These are phyloP conservation scores for Tachina fera DNA, from an alignment of 2,888 invertebrate species.

Conservation along the genomic window DNA sequence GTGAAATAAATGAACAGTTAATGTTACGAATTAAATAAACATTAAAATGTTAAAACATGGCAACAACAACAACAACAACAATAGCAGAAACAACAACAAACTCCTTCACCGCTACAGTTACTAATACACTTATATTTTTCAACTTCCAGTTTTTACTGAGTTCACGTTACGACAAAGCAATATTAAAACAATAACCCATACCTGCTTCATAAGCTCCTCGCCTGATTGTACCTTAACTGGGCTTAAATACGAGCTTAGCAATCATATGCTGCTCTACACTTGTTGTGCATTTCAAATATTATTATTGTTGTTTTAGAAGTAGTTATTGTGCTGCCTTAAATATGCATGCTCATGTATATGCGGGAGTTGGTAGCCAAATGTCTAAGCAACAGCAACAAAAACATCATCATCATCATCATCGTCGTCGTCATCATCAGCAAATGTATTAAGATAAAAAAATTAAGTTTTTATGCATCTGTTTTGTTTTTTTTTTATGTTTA, in stretches of 20 bases:
- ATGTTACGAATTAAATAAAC: constrained; percentile 74
- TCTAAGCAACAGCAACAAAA: constrained; percentile 50
- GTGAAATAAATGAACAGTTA: constrained; percentile 73
- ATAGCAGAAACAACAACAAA: constrained; percentile 30
- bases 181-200: constrained; percentile 56
- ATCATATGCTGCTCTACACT: constrained; percentile 64
- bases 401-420: constrained; percentile 47
- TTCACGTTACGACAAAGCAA: constrained; percentile 8
- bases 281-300: constrained; percentile 68
- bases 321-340: constrained; percentile 28
- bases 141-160: constrained; percentile 6
- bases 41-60: constrained; percentile 69
- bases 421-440: constrained; percentile 9
- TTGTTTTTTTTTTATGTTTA: constrained; percentile 13
- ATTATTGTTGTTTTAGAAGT: constrained; percentile 48
- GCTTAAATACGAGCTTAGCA: constrained; percentile 44
- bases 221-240: constrained; percentile 51
- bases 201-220: constrained; percentile 13
- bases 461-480: constrained; percentile 51
- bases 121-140: constrained; percentile 1
- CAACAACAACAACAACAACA: constrained; percentile 29
- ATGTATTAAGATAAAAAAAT: constrained; percentile 22
- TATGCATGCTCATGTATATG: constrained; percentile 33
- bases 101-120: neutral
- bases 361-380: constrained; percentile 69